Conservation (phyloP, 2,888 invertebrate genomes). For the Cantharis rufa region DNA sequence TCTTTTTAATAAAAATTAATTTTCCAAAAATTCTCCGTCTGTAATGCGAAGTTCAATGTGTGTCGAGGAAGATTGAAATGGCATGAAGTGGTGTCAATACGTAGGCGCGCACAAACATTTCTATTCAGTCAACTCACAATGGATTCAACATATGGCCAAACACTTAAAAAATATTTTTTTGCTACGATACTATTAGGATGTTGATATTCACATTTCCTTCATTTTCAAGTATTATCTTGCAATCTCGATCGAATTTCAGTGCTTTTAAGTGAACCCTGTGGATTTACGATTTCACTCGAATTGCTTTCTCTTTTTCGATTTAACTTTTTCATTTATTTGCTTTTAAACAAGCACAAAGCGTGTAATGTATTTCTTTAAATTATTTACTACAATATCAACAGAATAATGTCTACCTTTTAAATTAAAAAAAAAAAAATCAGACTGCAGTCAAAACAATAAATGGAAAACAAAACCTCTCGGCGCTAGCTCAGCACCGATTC, state of each 20-base stretch:
- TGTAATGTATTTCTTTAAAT: neutral
- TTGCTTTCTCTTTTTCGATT: neutral
- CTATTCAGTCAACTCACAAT: conserved; percentile 3
- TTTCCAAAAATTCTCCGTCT: neutral
- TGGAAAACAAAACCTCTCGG: too few relatives aligned
- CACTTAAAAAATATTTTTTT: neutral
- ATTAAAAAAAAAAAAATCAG: neutral
- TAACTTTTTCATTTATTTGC: neutral
- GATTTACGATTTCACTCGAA: neutral
- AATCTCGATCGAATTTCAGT: neutral
- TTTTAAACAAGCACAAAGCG: neutral
- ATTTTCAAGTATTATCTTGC: neutral
- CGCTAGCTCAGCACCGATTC: too few relatives aligned
- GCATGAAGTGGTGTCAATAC: neutral
- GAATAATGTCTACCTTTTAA: neutral
- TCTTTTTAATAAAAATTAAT: neutral
- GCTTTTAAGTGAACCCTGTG: neutral
- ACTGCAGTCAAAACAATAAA: too few relatives aligned
- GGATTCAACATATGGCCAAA: neutral
- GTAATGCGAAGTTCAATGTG: neutral
- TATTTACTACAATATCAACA: neutral
- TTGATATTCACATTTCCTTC: neutral
- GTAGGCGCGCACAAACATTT: neutral
- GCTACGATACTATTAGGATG: neutral
- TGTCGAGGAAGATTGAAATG: neutral